Conservation (phyloP, 2,888 invertebrate species). For the Drosophila anomalipes region DNA sequence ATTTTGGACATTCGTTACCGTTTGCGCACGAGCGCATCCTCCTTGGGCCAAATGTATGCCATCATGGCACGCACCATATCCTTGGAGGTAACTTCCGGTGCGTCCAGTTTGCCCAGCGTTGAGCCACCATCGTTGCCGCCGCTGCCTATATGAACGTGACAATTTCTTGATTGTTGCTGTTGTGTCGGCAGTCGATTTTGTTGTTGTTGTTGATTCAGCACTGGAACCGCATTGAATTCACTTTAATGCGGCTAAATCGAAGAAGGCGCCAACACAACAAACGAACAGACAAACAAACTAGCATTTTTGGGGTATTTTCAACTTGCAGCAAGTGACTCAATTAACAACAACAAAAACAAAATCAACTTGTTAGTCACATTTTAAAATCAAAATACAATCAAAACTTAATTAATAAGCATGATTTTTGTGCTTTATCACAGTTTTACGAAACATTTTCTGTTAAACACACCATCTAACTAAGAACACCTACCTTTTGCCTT, state of each 20-base stretch:
- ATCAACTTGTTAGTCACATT: conserved; percentile 52
- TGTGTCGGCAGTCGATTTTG: conserved; percentile 56
- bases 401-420: conserved; percentile 14
- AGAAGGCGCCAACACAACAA: conserved; percentile 84
- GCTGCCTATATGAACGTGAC: conserved; percentile 95
- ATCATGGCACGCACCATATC: conserved; percentile 96
- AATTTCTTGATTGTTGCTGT: conserved; percentile 88
- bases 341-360: conserved; percentile 25
- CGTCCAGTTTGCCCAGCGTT: conserved; percentile 88
- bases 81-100: conserved; percentile 88
- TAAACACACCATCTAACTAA: not conserved
- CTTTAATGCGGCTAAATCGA: conserved; percentile 85
- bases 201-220: conserved; percentile 40
- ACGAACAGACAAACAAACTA: conserved; percentile 76
- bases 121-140: conserved; percentile 86
- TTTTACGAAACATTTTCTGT: not conserved
- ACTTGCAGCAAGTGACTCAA: conserved; percentile 44
- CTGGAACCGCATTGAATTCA: conserved; percentile 84
- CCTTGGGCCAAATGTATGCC: conserved; percentile 98
- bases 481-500: conserved; percentile 80
- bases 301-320: conserved; percentile 25
- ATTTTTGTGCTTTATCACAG: not conserved
- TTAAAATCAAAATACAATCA: conserved; percentile 16
- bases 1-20: conserved; percentile 58
- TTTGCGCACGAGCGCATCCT: conserved; percentile 85